Conservation (phyloP, 2,113 vertebrate species). For the Odontesthes bonariensis region DNA sequence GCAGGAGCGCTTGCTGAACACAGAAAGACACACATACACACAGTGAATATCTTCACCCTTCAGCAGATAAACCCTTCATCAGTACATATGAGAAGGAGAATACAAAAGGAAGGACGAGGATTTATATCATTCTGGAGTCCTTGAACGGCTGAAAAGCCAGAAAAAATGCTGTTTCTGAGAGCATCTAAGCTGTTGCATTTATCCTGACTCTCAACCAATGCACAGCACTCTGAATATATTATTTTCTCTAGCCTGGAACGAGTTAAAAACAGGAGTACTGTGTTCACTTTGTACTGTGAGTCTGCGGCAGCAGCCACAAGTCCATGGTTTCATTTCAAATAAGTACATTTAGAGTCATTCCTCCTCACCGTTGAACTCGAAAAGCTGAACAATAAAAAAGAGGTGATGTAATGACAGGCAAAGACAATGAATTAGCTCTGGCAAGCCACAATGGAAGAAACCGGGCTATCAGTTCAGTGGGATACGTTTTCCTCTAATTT, state of each 20-base stretch:
- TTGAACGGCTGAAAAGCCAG: constrained; percentile 11
- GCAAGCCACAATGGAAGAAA: constrained; percentile 23
- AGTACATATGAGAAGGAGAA: background rate
- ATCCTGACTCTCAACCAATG: constrained; percentile 4
- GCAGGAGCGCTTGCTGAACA: constrained; percentile 93
- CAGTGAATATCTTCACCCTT: constrained; percentile 24
- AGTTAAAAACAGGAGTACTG: constrained; percentile 4
- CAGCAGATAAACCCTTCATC: constrained; percentile 17
- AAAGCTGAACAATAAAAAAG: background rate
- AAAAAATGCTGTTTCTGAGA: constrained; percentile 7
- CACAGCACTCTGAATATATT: background rate
- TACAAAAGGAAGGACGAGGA: background rate
- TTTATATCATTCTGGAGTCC: constrained; percentile 21
- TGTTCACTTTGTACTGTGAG: constrained; percentile 11
- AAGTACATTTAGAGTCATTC: constrained; percentile 50
- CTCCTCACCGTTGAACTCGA: background rate
- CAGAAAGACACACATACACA: constrained; percentile 31
- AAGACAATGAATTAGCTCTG: constrained; percentile 24
- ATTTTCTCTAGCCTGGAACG: constrained; percentile 13
- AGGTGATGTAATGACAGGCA: background rate
- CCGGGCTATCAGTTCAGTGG: constrained; percentile 31
- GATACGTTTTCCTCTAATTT: constrained; percentile 33
- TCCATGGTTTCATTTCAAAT: constrained; percentile 35
- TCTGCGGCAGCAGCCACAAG: background rate
- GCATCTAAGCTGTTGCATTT: constrained; percentile 16